Conservation (phyloP, 2,888 invertebrate species). For the Oscheius myriophilus region DNA sequence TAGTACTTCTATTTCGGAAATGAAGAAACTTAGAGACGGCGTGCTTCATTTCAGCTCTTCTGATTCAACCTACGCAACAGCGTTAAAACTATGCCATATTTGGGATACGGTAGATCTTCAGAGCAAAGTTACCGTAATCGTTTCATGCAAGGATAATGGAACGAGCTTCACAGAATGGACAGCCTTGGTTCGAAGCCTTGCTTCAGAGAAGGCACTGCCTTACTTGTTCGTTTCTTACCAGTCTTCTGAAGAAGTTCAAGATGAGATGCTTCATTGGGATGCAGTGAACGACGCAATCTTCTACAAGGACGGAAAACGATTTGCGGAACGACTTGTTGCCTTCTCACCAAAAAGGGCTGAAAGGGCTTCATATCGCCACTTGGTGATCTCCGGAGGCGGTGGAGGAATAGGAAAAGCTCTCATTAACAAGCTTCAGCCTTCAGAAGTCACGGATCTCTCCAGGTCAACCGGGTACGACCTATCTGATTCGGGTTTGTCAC, state of each 20-base stretch:
- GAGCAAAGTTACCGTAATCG: conserved; percentile 16
- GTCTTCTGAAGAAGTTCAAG: conserved; percentile 29
- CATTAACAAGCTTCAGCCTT: conserved; percentile 33
- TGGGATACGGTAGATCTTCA: conserved; percentile 37
- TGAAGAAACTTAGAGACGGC: background rate
- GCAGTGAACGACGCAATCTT: conserved; percentile 40
- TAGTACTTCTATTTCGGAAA: background rate
- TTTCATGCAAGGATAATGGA: conserved; percentile 37
- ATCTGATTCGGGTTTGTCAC: background rate
- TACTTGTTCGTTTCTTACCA: conserved; percentile 48
- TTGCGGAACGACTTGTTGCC: conserved; percentile 37
- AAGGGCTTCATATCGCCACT: conserved; percentile 8
- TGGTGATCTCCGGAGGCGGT: conserved; percentile 56
- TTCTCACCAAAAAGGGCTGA: background rate
- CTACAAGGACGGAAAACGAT: conserved; percentile 34
- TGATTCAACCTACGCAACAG: conserved; percentile 2
- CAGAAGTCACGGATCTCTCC: conserved; percentile 1
- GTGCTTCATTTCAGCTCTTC: background rate
- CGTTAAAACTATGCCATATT: conserved; percentile 25
- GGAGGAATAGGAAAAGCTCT: conserved; percentile 59
- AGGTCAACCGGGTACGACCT: conserved; percentile 19
- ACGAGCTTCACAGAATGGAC: conserved; percentile 47
- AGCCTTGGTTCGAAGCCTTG: conserved; percentile 44
- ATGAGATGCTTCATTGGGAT: conserved; percentile 25
- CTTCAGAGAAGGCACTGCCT: conserved; percentile 39